These are phyloP conservation scores for Nineta flava DNA, from an alignment of 2,888 invertebrate genomes.

Conservation along the genomic window DNA sequence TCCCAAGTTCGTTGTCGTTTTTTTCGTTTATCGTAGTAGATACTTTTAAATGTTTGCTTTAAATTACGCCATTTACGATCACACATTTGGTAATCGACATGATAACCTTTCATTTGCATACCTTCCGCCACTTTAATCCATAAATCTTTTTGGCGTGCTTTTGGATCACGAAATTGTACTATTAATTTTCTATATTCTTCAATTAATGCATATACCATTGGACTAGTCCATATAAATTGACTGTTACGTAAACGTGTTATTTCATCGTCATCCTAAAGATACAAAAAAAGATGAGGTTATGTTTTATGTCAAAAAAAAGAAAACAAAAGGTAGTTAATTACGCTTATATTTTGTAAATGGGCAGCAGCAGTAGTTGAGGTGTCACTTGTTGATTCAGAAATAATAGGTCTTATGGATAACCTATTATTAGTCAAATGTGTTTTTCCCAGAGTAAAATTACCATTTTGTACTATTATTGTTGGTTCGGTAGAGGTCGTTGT, in stretches of 20 bases:
- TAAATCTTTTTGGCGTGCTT: slow-evolving; percentile 4
- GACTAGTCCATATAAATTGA: slow-evolving; percentile 4
- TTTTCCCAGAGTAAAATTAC: not conserved
- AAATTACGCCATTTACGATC: slow-evolving; percentile 13
- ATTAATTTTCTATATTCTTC: slow-evolving; percentile 6
- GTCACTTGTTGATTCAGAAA: not conserved
- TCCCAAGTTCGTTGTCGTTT: slow-evolving; percentile 9
- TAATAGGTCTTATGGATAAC: not conserved
- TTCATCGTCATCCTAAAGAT: not conserved
- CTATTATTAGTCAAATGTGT: not conserved
- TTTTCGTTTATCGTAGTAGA: slow-evolving; percentile 6
- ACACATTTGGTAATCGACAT: slow-evolving; percentile 8
- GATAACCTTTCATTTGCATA: slow-evolving; percentile 1
- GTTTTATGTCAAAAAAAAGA: not conserved
- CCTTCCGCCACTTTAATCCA: slow-evolving; percentile 4
- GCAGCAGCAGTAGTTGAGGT: not conserved
- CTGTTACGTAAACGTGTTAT: not conserved
- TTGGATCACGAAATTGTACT: slow-evolving; percentile 4
- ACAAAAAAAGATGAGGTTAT: not conserved
- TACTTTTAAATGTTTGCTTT: slow-evolving; percentile 11
- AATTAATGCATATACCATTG: slow-evolving; percentile 5
- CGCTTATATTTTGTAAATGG: not conserved
- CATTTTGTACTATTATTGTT: not conserved
- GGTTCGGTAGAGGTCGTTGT: not conserved
- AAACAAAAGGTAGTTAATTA: not conserved